Conservation (phyloP, 2,888 invertebrate genomes). For the Drosophila rellima region DNA sequence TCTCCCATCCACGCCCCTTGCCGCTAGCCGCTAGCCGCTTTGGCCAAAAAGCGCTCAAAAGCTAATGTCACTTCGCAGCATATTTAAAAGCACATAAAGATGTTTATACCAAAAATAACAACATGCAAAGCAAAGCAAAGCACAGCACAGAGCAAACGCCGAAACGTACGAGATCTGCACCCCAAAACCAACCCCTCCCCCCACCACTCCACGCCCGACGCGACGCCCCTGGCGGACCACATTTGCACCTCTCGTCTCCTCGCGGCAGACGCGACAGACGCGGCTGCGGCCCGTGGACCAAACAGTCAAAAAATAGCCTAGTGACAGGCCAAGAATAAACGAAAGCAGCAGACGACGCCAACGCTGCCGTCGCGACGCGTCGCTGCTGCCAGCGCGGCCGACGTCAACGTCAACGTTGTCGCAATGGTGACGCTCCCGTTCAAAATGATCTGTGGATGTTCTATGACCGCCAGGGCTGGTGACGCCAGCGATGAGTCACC, state of each 20-base stretch:
- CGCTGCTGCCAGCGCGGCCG: slow-evolving; percentile 10
- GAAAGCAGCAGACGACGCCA: slow-evolving; percentile 64
- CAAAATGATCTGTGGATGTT: slow-evolving; percentile 24
- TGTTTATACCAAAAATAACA: slow-evolving; percentile 80
- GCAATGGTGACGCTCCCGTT: slow-evolving; percentile 67
- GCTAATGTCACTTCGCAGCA: slow-evolving; percentile 81
- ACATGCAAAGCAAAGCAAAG: slow-evolving; percentile 48
- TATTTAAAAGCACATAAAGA: slow-evolving; percentile 82
- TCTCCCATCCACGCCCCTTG: neutral
- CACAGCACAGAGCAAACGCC: slow-evolving; percentile 13
- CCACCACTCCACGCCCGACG: neutral
- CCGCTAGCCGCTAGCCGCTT: neutral
- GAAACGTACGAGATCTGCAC: slow-evolving; percentile 27
- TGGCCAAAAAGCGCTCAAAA: slow-evolving; percentile 57
- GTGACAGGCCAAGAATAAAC: slow-evolving; percentile 71
- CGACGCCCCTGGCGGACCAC: slow-evolving; percentile 11
- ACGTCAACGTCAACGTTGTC: slow-evolving; percentile 44
- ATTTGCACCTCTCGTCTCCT: slow-evolving; percentile 8
- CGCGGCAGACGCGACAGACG: slow-evolving; percentile 40
- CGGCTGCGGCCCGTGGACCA: slow-evolving; percentile 59
- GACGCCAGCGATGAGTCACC: slow-evolving; percentile 37
- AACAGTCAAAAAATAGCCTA: slow-evolving; percentile 75
- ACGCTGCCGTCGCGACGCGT: slow-evolving; percentile 17
- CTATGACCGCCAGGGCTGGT: slow-evolving; percentile 42
- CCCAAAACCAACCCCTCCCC: slow-evolving; percentile 15